Evolutionary conservation across 2,888 invertebrate species (phyloP).

Genomic region (Amblyjoppa fuscipennis): DNA sequence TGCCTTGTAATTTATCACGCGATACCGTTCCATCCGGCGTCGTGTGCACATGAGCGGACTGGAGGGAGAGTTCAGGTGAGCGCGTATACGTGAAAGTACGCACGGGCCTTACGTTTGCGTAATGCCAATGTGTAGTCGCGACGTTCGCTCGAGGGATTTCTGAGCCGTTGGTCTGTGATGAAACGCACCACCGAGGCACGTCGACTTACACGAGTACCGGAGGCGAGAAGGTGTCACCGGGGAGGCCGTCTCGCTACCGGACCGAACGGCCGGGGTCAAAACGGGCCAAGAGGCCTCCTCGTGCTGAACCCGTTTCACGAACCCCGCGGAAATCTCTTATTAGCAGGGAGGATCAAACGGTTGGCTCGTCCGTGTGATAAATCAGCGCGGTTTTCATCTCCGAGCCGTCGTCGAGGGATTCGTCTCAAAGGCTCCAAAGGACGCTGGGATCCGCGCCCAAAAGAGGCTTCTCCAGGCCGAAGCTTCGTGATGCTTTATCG

Average conservation of each 20-base stretch:
- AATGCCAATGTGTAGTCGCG: no score
- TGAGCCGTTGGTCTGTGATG: not conserved
- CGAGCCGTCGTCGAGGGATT: slow-evolving; percentile 40
- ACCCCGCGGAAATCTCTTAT: slow-evolving; percentile 60
- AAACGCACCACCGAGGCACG: not conserved
- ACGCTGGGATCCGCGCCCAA: slow-evolving; percentile 33
- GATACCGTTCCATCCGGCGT: slow-evolving; percentile 42
- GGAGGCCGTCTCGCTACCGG: not conserved
- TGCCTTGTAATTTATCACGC: slow-evolving; percentile 60
- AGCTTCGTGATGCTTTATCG: slow-evolving; percentile 32
- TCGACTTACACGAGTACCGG: not conserved
- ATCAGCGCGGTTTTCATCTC: slow-evolving; percentile 52
- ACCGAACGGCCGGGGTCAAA: slow-evolving; percentile 13
- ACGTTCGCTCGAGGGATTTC: not conserved
- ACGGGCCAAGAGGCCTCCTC: not conserved
- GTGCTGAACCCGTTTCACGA: not conserved
- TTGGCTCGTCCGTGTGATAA: slow-evolving; percentile 49
- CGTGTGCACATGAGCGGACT: not conserved
- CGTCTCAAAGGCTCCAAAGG: slow-evolving; percentile 46
- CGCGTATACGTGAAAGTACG: slow-evolving; percentile 32
- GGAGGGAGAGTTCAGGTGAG: not conserved
- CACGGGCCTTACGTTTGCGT: not conserved
- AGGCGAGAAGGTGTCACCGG: slow-evolving; percentile 2
- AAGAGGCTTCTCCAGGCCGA: slow-evolving; percentile 58
- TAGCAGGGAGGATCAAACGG: slow-evolving; percentile 67